Evolutionary conservation across 1,140 invertebrate species (phyloP), one percentile per base, ranked within the genome.

Genomic region (Cydia splendana): DNA sequence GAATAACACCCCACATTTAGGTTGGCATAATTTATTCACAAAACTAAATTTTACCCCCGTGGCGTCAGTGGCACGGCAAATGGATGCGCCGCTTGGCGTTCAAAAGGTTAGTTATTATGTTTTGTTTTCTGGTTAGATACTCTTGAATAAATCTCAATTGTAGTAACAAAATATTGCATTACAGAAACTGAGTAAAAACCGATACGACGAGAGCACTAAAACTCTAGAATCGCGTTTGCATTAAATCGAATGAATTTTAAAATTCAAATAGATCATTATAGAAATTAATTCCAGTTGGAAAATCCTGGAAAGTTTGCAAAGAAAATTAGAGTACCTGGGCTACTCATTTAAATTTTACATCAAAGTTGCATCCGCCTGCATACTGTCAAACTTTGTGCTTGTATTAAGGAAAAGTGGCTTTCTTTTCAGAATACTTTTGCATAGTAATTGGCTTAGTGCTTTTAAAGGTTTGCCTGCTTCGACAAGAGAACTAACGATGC

Each of bases 261-360:
- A 71, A 38, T 71, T 71, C 67, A 71, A 71, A 71, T 71, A 18
- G 30, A 42, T 71, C 67, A 71, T 71, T 71, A 71, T 38, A 57
- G 24, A 48, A 75, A 51, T 75, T 51, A 75, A 75, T 75, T 75
- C 53, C 45, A 75, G 12, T 12, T 51, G 74, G 42, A 57, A 45
- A 28, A 75, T 71, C 34, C 67, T 71, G 67, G 34, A 45, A 71
- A 71, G 30, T 71, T 79, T 78, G 77, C 78, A 78, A 65, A 78
- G 78, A 48, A 79, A 81, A 81, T 81, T 76, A 78, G 76, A 80
- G 75, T 81, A 79, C 77, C 81, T 83, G 80, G 79, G 78, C 77
- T 51, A 76, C 80, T 83, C 78, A 83, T 83, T 81, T 83, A 81
- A 83, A 83, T 83, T 83, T 83, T 80, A 83, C 79, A 83, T 81